Evolutionary conservation across 2,113 vertebrate species (phyloP).

Genomic region (Sebastes fasciatus): DNA sequence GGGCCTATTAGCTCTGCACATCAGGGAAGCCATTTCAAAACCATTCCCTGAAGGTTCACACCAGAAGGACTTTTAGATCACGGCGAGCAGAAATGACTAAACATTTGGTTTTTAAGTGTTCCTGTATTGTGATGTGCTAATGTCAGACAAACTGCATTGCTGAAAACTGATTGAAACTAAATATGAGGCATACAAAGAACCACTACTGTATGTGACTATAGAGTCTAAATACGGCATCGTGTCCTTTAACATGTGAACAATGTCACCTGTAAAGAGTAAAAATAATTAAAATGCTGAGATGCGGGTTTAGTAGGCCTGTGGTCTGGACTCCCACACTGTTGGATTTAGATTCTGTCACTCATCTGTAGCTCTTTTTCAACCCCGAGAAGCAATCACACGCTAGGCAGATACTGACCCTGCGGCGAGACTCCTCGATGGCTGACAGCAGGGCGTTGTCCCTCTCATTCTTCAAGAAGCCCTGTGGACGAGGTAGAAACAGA

Average conservation of each 20-base stretch:
- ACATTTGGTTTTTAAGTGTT: slow-evolving; percentile 36
- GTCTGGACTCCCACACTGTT: neutral
- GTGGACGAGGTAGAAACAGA: slow-evolving; percentile 44
- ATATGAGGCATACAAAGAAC: slow-evolving; percentile 10
- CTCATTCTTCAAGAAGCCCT: slow-evolving; percentile 99
- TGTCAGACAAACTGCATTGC: neutral
- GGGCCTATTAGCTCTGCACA: slow-evolving; percentile 76
- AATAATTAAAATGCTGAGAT: neutral
- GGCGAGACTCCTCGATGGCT: slow-evolving; percentile 96
- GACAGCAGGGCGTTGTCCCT: slow-evolving; percentile 97
- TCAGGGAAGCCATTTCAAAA: slow-evolving; percentile 78
- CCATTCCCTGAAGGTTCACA: slow-evolving; percentile 66
- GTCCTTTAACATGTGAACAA: neutral
- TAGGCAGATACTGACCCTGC: slow-evolving; percentile 88
- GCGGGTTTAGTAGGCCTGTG: neutral
- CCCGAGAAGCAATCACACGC: slow-evolving; percentile 14
- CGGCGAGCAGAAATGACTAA: slow-evolving; percentile 48
- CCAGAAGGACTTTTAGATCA: slow-evolving; percentile 69
- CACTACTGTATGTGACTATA: neutral
- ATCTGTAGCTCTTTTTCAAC: neutral
- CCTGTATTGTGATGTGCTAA: neutral
- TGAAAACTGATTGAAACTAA: slow-evolving; percentile 15
- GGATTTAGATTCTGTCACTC: neutral
- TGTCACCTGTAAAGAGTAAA: neutral
- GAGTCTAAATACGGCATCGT: neutral